Base-by-base conservation (phyloP, 2,797 vertebrate species). In the Sternotherus odoratus region DNA sequence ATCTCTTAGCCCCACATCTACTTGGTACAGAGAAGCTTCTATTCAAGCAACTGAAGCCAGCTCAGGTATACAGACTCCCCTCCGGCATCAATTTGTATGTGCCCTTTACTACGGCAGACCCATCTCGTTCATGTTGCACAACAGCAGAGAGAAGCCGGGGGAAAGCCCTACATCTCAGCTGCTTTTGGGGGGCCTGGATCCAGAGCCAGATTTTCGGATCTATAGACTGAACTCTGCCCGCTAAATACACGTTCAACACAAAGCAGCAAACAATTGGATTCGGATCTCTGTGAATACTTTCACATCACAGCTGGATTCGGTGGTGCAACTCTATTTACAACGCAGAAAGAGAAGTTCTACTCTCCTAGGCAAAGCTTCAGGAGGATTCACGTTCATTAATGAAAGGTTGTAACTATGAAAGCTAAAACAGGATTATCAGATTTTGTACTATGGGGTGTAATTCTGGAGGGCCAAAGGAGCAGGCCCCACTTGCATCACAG, bases 141-240 rank as follows among this genome's bases (percentile, higher is more conserved):
- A 88, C 53, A 36, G 16, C 46, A 46, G 12, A 13, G 24, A 78
- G 4, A 43, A 39, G 66, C 9, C 30, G 33, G 66, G 28, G 60
- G 36, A 23, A 9, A 1, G 5, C 24, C 36, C 48, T 13, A n/a
- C 21, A 39, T 0, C n/a, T n/a, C 86, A 0, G 1, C 0, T 13
- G 56, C 88, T 74, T 77, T 48, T 46, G 48, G 48, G 49, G 50
- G 81, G 12, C 72, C 30, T 36, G 5, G 28, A 72, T 86, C 57
- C 16, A 4, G 1, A 57, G 49, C n/a, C 50, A 19, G 15, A 87
- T 50, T 30, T 50, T 39, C 1, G 49, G 33, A 21, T 12, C 77
- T 1, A 2, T 1, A 7, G 28, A 4, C 6, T 5, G 19, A 13
- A 48, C 46, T 78, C 17, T 17, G 75, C 49, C 49, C 49, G n/a